Evolutionary conservation across 2,888 invertebrate species (phyloP).

Genomic region (Liopterus haemorrhoidalis): DNA sequence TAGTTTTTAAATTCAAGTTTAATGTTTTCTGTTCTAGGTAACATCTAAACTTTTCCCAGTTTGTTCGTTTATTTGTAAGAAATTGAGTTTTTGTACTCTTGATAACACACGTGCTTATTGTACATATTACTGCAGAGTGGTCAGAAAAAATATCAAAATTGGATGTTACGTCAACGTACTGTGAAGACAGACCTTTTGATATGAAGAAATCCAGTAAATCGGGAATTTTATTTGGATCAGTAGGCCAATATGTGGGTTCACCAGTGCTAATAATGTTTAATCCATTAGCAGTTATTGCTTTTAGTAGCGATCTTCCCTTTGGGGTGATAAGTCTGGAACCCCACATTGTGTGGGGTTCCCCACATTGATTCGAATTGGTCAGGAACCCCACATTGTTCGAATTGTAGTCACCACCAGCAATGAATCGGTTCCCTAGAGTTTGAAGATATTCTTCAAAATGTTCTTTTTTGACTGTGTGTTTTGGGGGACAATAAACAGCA

Average conservation of each 20-base stretch:
- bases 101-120: slow-evolving; percentile 23
- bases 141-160: slow-evolving; percentile 31
- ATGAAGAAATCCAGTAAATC: slow-evolving; percentile 33
- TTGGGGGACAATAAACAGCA: slow-evolving; percentile 27
- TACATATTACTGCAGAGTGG: slow-evolving; percentile 30
- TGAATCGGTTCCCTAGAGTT: slow-evolving; percentile 24
- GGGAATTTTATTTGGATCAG: slow-evolving; percentile 30
- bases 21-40: too few relatives aligned
- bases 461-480: slow-evolving; percentile 26
- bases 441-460: slow-evolving; percentile 24
- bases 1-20: too few relatives aligned
- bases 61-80: slow-evolving; percentile 21
- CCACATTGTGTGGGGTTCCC: slow-evolving; percentile 29
- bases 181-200: slow-evolving; percentile 25
- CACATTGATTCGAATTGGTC: too few relatives aligned
- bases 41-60: slow-evolving; percentile 19
- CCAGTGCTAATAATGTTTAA: slow-evolving; percentile 23
- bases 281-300: slow-evolving; percentile 14
- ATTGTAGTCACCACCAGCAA: slow-evolving; percentile 28
- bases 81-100: slow-evolving; percentile 21
- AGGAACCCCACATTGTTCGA: too few relatives aligned
- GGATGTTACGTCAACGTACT: slow-evolving; percentile 22
- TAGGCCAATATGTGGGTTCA: slow-evolving; percentile 34
- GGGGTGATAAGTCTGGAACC: slow-evolving; percentile 28
- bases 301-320: slow-evolving; percentile 18